These are phyloP conservation scores for Tinea pellionella DNA, from an alignment of 2,888 invertebrate genomes.

Conservation along the genomic window DNA sequence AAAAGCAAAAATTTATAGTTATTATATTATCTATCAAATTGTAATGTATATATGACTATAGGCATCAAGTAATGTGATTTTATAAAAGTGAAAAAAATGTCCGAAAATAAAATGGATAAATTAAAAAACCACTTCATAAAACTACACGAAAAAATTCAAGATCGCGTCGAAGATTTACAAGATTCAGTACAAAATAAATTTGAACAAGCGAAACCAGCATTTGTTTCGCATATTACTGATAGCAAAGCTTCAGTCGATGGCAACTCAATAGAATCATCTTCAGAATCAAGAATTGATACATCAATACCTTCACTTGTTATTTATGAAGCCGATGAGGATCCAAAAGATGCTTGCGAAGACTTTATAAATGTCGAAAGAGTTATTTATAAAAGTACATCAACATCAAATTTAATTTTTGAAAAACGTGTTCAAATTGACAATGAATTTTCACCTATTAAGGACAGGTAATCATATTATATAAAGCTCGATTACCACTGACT, in stretches of 20 bases:
- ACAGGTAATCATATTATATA: constrained; percentile 32
- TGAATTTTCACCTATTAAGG: constrained; percentile 38
- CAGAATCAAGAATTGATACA: constrained; percentile 20
- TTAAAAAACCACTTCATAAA: constrained; percentile 42
- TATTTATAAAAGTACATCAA: constrained; percentile 39
- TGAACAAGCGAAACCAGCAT: constrained; percentile 32
- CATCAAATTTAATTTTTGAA: constrained; percentile 34
- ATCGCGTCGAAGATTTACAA: constrained; percentile 52
- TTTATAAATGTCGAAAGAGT: constrained; percentile 44
- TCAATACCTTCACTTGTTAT: constrained; percentile 44
- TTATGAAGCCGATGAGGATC: constrained; percentile 33
- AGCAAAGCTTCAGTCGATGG: neutral
- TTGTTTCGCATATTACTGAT: constrained; percentile 36
- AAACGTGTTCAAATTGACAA: constrained; percentile 26
- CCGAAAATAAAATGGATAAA: constrained; percentile 43
- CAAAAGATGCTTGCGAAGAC: constrained; percentile 36
- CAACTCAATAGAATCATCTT: neutral
- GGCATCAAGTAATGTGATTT: neutral
- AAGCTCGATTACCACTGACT: too few relatives aligned
- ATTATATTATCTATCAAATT: too few relatives aligned
- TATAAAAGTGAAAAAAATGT: constrained; percentile 26
- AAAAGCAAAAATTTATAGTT: too few relatives aligned
- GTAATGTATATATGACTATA: too few relatives aligned
- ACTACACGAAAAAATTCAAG: constrained; percentile 53
- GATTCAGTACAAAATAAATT: constrained; percentile 52